These are phyloP conservation scores for Holocentrus rufus DNA, from an alignment of 2,797 vertebrate species.

Conservation along the genomic window DNA sequence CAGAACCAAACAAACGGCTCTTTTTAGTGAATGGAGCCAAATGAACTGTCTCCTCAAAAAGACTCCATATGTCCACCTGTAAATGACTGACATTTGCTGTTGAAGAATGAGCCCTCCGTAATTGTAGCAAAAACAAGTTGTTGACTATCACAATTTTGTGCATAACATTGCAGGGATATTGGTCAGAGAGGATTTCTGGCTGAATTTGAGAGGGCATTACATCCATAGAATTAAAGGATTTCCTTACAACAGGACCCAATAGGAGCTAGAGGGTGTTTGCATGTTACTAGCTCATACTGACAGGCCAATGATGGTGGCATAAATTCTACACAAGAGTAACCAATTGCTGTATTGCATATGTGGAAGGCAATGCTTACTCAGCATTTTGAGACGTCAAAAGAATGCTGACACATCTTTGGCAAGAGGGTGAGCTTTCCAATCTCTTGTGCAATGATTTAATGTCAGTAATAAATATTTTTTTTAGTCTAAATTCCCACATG, in stretches of 20 bases:
- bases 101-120: too few relatives aligned
- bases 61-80: too few relatives aligned
- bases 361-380: slow-evolving; percentile 28
- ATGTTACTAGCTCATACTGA: not conserved
- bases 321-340: not conserved
- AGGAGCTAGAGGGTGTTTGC: not conserved
- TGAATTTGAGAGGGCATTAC: not conserved
- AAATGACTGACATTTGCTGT: too few relatives aligned
- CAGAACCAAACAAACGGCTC: too few relatives aligned
- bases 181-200: not conserved
- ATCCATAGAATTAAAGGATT: not conserved
- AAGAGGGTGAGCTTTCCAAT: slow-evolving; percentile 28
- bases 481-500: slow-evolving; percentile 10
- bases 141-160: too few relatives aligned
- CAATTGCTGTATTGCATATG: not conserved
- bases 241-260: not conserved
- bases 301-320: not conserved
- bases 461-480: slow-evolving; percentile 19
- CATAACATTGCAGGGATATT: not conserved
- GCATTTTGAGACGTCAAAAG: slow-evolving; percentile 21
- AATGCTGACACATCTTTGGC: slow-evolving; percentile 57
- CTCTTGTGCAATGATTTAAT: slow-evolving; percentile 39
- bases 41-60: too few relatives aligned
- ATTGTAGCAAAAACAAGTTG: too few relatives aligned
- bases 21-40: too few relatives aligned